Conservation (phyloP, 1,140 invertebrate genomes). For the Musca domestica region DNA sequence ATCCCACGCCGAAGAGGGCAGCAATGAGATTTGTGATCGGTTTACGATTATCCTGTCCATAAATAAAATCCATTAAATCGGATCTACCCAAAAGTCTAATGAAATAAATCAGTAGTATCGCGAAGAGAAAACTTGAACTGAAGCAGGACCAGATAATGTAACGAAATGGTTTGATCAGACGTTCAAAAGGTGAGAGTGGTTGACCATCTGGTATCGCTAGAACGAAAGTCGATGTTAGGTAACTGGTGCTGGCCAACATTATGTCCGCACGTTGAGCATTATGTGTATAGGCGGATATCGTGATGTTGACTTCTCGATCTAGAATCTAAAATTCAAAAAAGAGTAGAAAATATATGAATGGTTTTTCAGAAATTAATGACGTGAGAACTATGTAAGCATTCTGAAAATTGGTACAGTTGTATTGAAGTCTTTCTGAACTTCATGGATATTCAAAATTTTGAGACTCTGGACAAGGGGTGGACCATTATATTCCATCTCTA, state of each 20-base stretch:
- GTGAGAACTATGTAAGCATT: too few species aligned
- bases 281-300: slow-evolving; percentile 42
- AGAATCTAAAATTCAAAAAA: slow-evolving; percentile 37
- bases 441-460: too few species aligned
- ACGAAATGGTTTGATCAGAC: slow-evolving; percentile 36
- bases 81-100: slow-evolving; percentile 20
- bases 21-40: slow-evolving; percentile 37
- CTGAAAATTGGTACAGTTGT: too few species aligned
- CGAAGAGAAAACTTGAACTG: slow-evolving; percentile 27
- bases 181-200: slow-evolving; percentile 34
- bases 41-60: slow-evolving; percentile 34
- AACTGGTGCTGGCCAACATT: slow-evolving; percentile 39
- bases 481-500: too few species aligned
- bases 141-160: slow-evolving; percentile 41
- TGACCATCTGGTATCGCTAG: slow-evolving; percentile 37
- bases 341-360: too few species aligned
- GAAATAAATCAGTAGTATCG: slow-evolving; percentile 28
- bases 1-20: slow-evolving; percentile 30
- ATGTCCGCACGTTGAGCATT: slow-evolving; percentile 31
- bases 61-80: slow-evolving; percentile 30
- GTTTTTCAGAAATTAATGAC: too few species aligned
- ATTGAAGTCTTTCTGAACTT: too few species aligned
- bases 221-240: slow-evolving; percentile 38
- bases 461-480: too few species aligned
- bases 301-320: slow-evolving; percentile 37